Base-by-base conservation (phyloP, 2,113 vertebrate genomes). In the Platichthys stellatus region DNA sequence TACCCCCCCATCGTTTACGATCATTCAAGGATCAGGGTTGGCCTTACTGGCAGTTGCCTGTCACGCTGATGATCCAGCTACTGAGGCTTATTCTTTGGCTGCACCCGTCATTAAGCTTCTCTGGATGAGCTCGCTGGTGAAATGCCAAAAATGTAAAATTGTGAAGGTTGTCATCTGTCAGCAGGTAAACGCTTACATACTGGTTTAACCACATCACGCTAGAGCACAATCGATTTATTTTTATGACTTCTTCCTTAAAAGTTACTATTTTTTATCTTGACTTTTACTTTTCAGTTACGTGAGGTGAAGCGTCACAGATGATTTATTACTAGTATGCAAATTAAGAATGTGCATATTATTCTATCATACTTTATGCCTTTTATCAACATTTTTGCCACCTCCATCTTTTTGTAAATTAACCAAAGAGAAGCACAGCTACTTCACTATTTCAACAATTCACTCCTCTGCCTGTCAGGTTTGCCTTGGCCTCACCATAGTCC, bases 91-190 rank as follows among this genome's bases (percentile, higher is more conserved):
- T 62, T 68, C 67, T 75, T 13, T 17, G 59, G 56, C 54, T 62
- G 54, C 64, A 62, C 40, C 53, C 43, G 0, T 74, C 80, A 67
- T 75, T 81, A 73, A 82, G 53, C 63, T 21, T 62, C 43, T 66
- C 38, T 28, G 31, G 35, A 62, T 80, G 74, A 72, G 45, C 43
- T 15, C 28, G 62, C 72, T 68, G 54, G 64, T 72, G 31, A 82
- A 80, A 76, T 65, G 63, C 59, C 69, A 77, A 64, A 81, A 72
- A 66, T 63, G 45, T 56, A 64, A 74, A 86, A 74, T 38, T 1
- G 26, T 70, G 67, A 75, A 38, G 58, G 78, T 69, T 80, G 53
- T 75, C 70, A 80, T 86, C 69, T 59, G 62, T 78, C 76, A 79
- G 70, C 76, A 70, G 72, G 53, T 74, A n/a, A 26, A 61, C 20